A percentile compares a stretch with the other conserved stretches of the same genome.
Evolutionary conservation across 2,797 vertebrate genomes (phyloP).

Genomic region (Galago senegalensis): DNA sequence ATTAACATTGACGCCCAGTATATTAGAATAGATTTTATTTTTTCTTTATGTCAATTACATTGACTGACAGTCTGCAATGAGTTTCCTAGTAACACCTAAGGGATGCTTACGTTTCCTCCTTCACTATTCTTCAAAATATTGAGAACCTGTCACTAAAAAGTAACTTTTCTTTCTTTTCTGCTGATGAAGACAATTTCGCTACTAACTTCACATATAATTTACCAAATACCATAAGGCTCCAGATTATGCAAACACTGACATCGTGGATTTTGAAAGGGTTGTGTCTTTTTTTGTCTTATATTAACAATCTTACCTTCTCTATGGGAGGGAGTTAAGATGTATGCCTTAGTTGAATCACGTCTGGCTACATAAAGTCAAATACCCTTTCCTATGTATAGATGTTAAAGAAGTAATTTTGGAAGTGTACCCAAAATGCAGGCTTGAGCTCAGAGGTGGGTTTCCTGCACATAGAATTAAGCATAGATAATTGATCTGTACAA

Average conservation of each 20-base stretch:
- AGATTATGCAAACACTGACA: conserved; percentile 45
- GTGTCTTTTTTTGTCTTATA: not conserved
- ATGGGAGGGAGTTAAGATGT: not conserved
- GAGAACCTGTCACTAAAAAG: conserved; percentile 74
- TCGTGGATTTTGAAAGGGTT: not conserved
- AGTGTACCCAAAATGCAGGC: not conserved
- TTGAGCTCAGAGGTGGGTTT: not conserved
- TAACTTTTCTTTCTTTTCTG: conserved; percentile 67
- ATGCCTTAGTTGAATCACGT: conserved; percentile 30
- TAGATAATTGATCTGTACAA: not conserved
- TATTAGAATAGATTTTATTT: conserved; percentile 78
- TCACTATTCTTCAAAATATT: conserved; percentile 75
- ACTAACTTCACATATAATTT: conserved; percentile 68
- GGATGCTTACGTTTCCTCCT: conserved; percentile 63
- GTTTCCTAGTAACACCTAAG: conserved; percentile 76
- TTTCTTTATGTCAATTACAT: conserved; percentile 73
- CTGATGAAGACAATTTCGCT: conserved; percentile 77
- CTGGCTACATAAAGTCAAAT: not conserved
- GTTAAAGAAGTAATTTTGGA: conserved; percentile 25
- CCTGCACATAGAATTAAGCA: not conserved
- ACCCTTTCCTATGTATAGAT: not conserved
- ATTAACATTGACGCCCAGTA: conserved; percentile 71
- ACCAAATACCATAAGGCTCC: conserved; percentile 63
- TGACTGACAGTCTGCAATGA: conserved; percentile 80
- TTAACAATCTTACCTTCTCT: conserved; percentile 1